phyloP scores from a whole-genome alignment of 2,113 vertebrate species.

The Podiceps cristatus region DNA sequence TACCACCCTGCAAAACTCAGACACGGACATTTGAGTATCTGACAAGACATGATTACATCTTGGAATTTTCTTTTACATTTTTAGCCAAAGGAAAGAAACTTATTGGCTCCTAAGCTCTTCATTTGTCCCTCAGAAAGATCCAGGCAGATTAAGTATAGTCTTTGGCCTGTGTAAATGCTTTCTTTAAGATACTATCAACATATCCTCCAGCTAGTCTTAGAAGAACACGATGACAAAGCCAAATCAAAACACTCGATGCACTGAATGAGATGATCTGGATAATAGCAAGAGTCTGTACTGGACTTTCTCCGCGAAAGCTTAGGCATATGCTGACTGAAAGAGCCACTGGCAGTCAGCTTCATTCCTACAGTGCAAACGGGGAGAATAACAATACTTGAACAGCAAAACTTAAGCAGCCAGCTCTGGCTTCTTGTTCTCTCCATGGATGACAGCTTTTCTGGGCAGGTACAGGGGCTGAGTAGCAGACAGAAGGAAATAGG shows the following conservation, averaged over 20 bases:
- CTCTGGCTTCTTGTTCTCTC: neutral
- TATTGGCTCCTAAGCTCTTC: neutral
- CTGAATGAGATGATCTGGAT: neutral
- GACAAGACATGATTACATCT: neutral
- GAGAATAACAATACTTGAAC: neutral
- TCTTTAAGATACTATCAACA: neutral
- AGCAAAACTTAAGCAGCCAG: neutral
- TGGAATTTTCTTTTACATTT: neutral
- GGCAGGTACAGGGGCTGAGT: neutral
- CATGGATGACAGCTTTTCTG: neutral
- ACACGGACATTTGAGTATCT: neutral
- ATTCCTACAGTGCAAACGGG: neutral
- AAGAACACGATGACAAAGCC: constrained; percentile 7
- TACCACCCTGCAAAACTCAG: neutral
- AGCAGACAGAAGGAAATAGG: neutral
- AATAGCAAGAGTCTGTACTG: neutral
- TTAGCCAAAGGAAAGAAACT: neutral
- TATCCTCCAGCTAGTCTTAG: constrained; percentile 7
- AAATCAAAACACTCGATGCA: constrained; percentile 2
- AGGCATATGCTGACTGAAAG: neutral
- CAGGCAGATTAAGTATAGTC: neutral
- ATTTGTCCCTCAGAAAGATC: neutral
- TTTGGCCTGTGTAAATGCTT: neutral
- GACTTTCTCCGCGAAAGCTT: neutral
- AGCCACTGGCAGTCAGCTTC: neutral